Base-by-base conservation (phyloP, 2,113 vertebrate genomes). In the Nothobranchius kuhntae region DNA sequence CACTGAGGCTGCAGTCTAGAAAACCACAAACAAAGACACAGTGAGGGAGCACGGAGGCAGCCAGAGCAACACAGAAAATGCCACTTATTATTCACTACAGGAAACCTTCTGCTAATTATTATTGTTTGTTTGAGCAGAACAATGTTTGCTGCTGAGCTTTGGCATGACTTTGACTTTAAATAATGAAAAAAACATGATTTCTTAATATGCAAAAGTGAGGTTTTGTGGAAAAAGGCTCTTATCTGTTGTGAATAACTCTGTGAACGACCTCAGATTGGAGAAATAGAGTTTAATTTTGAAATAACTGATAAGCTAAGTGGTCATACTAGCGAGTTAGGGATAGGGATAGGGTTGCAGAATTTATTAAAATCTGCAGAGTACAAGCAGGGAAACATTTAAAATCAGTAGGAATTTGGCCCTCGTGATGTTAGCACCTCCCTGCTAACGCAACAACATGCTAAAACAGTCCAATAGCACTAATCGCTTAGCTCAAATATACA, bases 21-120 rank as follows among this genome's bases (percentile, higher is more conserved):
- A 89, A 89, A 72, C 75, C 83, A 87, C 85, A 90, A 91, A 91
- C 86, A 89, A 89, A 88, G 88, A 88, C 44, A 30, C 85, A 69
- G 78, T 56, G 72, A 78, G 78, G 70, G 81, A 89, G 81, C 81
- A 74, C 44, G 53, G 71, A 81, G 65, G 81, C 78, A 84, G 68
- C 52, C 61, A 88, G 72, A 82, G 56, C 78, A 80, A 87, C 75
- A 57, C 66, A 82, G 84, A 71, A 90, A 86, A 87, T 88, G 76
- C 85, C 68, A 76, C 61, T 62, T 80, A 80, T 77, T 83, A 84
- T 88, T 73, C 72, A 13, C 61, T 17, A 46, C 44, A 3, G 51
- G 40, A 12, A 30, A 73, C 53, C 45, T 26, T 76, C 63, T 47
- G 57, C 61, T 59, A 61, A 10, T 65, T 68, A 67, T 61, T 65